Conservation (phyloP, 2,888 invertebrate genomes). For the Athetis lepigone region DNA sequence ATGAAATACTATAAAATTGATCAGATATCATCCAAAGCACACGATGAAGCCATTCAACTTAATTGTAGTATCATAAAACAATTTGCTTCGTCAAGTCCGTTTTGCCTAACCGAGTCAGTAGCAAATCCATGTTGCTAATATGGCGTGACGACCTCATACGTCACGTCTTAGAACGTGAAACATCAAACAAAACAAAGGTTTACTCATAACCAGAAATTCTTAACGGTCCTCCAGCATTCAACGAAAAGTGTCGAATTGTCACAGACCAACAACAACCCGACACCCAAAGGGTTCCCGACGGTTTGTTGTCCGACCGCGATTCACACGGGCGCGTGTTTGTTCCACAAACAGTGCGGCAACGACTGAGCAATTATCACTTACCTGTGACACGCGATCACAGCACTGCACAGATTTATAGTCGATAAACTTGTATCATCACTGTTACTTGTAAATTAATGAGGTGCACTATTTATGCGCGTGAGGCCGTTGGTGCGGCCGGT, state of each 20-base stretch:
- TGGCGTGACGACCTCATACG: conserved; percentile 26
- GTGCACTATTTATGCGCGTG: conserved; percentile 79
- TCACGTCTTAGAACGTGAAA: conserved; percentile 36
- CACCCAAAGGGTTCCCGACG: conserved; percentile 79
- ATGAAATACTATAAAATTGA: conserved; percentile 16
- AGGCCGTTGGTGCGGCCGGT: conserved; percentile 77
- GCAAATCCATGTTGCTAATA: conserved; percentile 36
- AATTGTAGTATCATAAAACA: conserved; percentile 31
- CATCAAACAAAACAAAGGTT: conserved; percentile 54
- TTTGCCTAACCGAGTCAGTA: conserved; percentile 29
- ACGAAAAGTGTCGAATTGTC: conserved; percentile 77
- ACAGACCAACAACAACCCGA: conserved; percentile 73
- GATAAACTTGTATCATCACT: conserved; percentile 90
- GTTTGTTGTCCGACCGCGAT: conserved; percentile 66
- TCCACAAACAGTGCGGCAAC: conserved; percentile 83
- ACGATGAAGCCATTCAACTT: conserved; percentile 16
- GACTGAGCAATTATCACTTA: conserved; percentile 89
- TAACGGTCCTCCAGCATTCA: conserved; percentile 67
- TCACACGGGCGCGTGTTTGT: conserved; percentile 80
- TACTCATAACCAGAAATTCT: conserved; percentile 63
- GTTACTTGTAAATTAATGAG: conserved; percentile 89
- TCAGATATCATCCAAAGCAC: conserved; percentile 9
- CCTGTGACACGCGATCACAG: conserved; percentile 89
- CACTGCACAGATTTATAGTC: conserved; percentile 89
- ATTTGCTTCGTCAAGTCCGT: conserved; percentile 32